A percentile compares a stretch with the other conserved stretches of the same genome.
These are phyloP conservation scores for Aethes cnicana DNA, from an alignment of 2,888 invertebrate genomes.

Conservation along the genomic window DNA sequence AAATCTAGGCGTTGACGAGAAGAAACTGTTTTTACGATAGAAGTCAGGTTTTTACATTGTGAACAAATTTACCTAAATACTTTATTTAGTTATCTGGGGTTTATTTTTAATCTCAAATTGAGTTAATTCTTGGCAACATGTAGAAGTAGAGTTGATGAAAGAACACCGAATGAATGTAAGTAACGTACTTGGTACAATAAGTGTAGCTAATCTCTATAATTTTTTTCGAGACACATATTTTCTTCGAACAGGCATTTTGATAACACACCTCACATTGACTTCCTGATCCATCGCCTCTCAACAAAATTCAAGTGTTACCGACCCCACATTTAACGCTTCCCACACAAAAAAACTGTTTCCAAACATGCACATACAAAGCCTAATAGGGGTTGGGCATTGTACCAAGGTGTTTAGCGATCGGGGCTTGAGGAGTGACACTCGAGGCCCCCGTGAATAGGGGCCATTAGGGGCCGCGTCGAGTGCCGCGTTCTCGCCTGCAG, in stretches of 20 bases:
- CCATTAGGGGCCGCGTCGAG: slow-evolving; percentile 22
- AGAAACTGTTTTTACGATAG: background rate
- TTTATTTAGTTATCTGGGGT: background rate
- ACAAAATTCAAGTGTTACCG: background rate
- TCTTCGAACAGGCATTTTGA: too few species aligned
- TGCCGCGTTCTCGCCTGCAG: slow-evolving; percentile 15
- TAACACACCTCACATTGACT: background rate
- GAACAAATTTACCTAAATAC: background rate
- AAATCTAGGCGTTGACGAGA: background rate
- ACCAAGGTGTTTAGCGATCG: slow-evolving; percentile 28
- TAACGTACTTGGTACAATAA: too few species aligned
- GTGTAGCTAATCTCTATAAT: background rate
- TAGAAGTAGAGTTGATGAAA: background rate
- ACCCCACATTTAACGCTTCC: background rate
- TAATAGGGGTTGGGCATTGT: slow-evolving; percentile 28
- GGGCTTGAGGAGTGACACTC: slow-evolving; percentile 25
- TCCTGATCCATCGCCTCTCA: background rate
- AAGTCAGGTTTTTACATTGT: background rate
- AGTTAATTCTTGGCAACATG: background rate
- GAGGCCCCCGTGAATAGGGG: slow-evolving; percentile 22
- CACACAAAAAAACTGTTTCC: slow-evolving; percentile 10
- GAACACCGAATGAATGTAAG: too few species aligned
- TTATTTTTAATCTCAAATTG: background rate
- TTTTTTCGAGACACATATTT: too few species aligned
- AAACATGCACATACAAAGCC: slow-evolving; percentile 22